Evolutionary conservation across 2,888 invertebrate genomes (phyloP).

Genomic region (Drosophila differens): DNA sequence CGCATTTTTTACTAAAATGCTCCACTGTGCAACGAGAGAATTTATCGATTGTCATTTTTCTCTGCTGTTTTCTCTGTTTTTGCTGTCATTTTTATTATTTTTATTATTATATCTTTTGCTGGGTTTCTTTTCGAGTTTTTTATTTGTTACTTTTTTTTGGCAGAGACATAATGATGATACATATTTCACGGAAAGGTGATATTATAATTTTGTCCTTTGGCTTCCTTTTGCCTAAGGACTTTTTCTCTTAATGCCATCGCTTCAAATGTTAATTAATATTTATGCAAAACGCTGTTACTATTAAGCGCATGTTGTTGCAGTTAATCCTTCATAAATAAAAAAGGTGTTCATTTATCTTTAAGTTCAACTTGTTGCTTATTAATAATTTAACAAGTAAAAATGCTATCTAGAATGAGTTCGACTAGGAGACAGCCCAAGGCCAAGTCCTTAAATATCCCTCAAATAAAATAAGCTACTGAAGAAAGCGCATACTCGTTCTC

Average conservation of each 20-base stretch:
- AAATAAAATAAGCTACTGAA: background rate
- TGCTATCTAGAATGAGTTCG: background rate
- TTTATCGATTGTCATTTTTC: conserved; percentile 68
- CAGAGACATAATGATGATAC: conserved; percentile 45
- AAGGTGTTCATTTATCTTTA: background rate
- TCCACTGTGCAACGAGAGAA: conserved; percentile 53
- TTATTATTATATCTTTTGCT: conserved; percentile 28
- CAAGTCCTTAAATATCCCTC: background rate
- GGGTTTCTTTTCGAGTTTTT: background rate
- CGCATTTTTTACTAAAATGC: background rate
- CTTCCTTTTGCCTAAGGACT: conserved; percentile 3
- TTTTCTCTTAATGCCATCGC: conserved; percentile 22
- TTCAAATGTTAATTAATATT: conserved; percentile 55
- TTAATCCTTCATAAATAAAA: conserved; percentile 8
- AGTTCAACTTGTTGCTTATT: background rate
- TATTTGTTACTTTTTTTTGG: conserved; percentile 4
- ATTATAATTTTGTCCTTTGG: conserved; percentile 28
- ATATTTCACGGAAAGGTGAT: conserved; percentile 51
- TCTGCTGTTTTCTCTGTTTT: conserved; percentile 23
- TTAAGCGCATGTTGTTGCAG: conserved; percentile 22
- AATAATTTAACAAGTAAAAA: background rate
- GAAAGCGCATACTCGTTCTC: background rate
- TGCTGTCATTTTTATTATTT: conserved; percentile 22
- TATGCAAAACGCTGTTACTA: conserved; percentile 32
- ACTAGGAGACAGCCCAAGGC: background rate